Percentiles rank a stretch among this genome's conserved stretches.
Evolutionary conservation across 2,797 vertebrate species (phyloP).

Genomic region (Odontamblyopus rebecca): DNA sequence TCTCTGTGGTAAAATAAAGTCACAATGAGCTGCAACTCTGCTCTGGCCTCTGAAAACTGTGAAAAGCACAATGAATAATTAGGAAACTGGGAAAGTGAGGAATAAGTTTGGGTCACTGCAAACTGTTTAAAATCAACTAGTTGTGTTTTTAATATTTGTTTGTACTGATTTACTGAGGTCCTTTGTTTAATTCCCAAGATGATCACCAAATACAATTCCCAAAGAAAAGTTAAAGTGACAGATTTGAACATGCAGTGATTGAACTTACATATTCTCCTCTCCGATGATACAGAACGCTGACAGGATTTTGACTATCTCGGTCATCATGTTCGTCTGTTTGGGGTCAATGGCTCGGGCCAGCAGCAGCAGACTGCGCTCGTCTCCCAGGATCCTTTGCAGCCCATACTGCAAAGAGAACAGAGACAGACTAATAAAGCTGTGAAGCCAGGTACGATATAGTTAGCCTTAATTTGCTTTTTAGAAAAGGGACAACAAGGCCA

Average conservation of each 20-base stretch:
- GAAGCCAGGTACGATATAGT: constrained; percentile 57
- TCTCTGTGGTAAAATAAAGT: too few relatives aligned
- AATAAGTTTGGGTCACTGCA: too few relatives aligned
- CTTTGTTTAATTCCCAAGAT: background rate
- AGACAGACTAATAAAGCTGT: constrained; percentile 37
- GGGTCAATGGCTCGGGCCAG: constrained; percentile 93
- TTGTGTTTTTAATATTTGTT: background rate
- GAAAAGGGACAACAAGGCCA: constrained; percentile 65
- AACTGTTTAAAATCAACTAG: too few relatives aligned
- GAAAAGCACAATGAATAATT: too few relatives aligned
- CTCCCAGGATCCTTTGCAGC: constrained; percentile 92
- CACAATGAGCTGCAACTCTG: too few relatives aligned
- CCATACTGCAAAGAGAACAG: constrained; percentile 78
- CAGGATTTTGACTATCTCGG: constrained; percentile 95
- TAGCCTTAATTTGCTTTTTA: constrained; percentile 71
- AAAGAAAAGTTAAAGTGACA: background rate
- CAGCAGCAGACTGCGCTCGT: constrained; percentile 89
- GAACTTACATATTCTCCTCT: constrained; percentile 93
- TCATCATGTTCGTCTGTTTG: constrained; percentile 96
- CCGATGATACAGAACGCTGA: constrained; percentile 96
- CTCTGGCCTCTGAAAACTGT: too few relatives aligned
- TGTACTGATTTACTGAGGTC: background rate
- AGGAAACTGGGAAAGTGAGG: too few relatives aligned
- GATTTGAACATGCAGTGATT: background rate
- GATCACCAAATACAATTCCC: background rate